Conservation (phyloP, 2,888 invertebrate species). For the Atethmia centrago region DNA sequence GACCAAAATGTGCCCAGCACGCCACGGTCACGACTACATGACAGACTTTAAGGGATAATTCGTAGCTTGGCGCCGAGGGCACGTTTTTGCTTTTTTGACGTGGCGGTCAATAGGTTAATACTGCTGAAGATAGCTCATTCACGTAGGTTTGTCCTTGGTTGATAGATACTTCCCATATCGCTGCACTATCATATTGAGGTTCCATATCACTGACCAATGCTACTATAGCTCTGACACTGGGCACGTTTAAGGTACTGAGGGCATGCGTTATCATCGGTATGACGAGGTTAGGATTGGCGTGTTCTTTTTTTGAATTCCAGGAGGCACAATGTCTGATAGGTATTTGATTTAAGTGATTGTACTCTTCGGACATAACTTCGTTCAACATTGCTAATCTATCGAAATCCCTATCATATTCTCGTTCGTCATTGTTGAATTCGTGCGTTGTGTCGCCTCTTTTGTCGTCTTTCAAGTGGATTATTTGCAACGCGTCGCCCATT, state of each 20-base stretch:
- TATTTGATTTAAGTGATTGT: slow-evolving; percentile 30
- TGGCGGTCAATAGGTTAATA: too few species aligned
- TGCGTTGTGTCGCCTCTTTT: not conserved
- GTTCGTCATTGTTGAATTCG: slow-evolving; percentile 29
- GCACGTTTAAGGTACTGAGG: slow-evolving; percentile 42
- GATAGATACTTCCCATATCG: slow-evolving; percentile 57
- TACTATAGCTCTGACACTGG: slow-evolving; percentile 51
- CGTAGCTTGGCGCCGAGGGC: too few species aligned
- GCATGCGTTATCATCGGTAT: slow-evolving; percentile 48
- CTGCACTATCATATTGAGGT: slow-evolving; percentile 9
- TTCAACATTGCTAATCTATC: slow-evolving; percentile 29
- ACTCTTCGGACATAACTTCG: slow-evolving; percentile 37
- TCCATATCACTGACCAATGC: slow-evolving; percentile 44
- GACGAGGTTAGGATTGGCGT: slow-evolving; percentile 27
- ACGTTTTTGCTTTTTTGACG: too few species aligned
- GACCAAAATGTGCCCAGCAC: too few species aligned
- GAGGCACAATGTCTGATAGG: slow-evolving; percentile 45
- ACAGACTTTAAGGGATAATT: too few species aligned
- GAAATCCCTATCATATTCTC: slow-evolving; percentile 31
- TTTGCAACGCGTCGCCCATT: slow-evolving; percentile 19
- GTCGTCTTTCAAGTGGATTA: slow-evolving; percentile 23
- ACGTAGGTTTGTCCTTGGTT: slow-evolving; percentile 53
- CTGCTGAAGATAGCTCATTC: slow-evolving; percentile 39
- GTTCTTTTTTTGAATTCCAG: slow-evolving; percentile 36
- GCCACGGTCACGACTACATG: too few species aligned